Evolutionary conservation across 2,797 vertebrate genomes (phyloP), one percentile per base, ranked within the genome.

Genomic region (Bovichtus diacanthus): DNA sequence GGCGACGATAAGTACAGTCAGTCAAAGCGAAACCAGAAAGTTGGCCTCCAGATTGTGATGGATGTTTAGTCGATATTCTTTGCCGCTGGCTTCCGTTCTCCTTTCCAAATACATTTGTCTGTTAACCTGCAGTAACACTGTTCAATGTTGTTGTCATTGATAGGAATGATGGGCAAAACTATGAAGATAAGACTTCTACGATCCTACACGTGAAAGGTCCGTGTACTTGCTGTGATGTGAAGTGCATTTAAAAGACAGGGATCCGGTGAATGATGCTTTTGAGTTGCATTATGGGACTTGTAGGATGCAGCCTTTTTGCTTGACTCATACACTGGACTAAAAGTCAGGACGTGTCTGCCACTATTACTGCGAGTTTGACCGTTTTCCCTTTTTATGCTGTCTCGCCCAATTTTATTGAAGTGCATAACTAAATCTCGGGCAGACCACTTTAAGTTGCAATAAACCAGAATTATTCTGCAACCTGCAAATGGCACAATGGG

Each of bases 401-500:
- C 58, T n/a, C 4, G 5, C 9, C 9, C 54, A 34, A 23, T 69
- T 83, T 70, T 72, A 58, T 44, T 18, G 29, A 27, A 56, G 29
- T 23, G 25, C 29, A 12, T 9, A 6, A 73, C 53, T n/a, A 41
- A 67, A 77, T 64, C 67, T 53, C 49, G 19, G 7, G 18, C 29
- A 12, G 49, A 56, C 67, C 27, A 62, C 36, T 55, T 78, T 55
- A 65, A 34, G 10, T 53, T 62, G 66, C 39, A 74, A 77, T 78
- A 70, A 80, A 68, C 41, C 53, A 13, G 19, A 76, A 66, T 74
- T 56, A 54, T 50, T 68, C 56, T 43, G 76, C 25, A 27, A 67
- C 54, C 54, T 65, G 53, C 60, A 64, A 82, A 36, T 21, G 59
- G 62, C 70, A 58, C 27, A 10, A 34, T 9, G 36, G 56, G 21